Evolutionary conservation across 2,888 invertebrate species (phyloP).

Genomic region (Hirtodrosophila trivittata): DNA sequence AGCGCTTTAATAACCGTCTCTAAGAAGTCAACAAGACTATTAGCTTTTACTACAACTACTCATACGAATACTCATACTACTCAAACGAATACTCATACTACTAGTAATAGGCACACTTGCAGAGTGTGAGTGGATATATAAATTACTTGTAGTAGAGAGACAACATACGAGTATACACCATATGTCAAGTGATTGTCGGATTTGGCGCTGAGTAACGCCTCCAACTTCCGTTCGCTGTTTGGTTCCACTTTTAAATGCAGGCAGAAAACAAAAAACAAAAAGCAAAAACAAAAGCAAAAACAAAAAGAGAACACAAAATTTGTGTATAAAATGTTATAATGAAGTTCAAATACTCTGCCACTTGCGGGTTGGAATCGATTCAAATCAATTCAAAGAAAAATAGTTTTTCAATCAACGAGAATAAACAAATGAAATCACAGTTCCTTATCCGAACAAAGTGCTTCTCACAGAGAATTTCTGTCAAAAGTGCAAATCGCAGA

Average conservation of each 20-base stretch:
- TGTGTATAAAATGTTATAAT: neutral
- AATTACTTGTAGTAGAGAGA: conserved; percentile 34
- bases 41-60: conserved; percentile 19
- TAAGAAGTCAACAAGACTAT: conserved; percentile 42
- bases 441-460: too few species aligned
- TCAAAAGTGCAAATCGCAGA: too few species aligned
- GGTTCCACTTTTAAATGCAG: too few species aligned
- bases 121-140: conserved; percentile 22
- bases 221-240: conserved; percentile 79
- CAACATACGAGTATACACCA: conserved; percentile 29
- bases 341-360: conserved; percentile 13
- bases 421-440: too few species aligned
- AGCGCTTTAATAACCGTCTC: conserved; percentile 41
- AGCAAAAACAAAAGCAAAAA: conserved; percentile 11
- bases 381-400: too few species aligned
- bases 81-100: too few species aligned
- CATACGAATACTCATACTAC: neutral
- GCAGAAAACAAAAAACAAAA: too few species aligned
- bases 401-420: too few species aligned
- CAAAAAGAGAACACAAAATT: conserved; percentile 10
- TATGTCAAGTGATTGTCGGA: conserved; percentile 68
- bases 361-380: too few species aligned
- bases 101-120: too few species aligned
- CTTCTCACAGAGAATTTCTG: too few species aligned
- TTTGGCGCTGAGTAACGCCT: conserved; percentile 78